A percentile compares a stretch with the other conserved stretches of the same genome.
Evolutionary conservation across 64 coral and sea anemone species (phyloP).

Genomic region (Porites lutea): DNA sequence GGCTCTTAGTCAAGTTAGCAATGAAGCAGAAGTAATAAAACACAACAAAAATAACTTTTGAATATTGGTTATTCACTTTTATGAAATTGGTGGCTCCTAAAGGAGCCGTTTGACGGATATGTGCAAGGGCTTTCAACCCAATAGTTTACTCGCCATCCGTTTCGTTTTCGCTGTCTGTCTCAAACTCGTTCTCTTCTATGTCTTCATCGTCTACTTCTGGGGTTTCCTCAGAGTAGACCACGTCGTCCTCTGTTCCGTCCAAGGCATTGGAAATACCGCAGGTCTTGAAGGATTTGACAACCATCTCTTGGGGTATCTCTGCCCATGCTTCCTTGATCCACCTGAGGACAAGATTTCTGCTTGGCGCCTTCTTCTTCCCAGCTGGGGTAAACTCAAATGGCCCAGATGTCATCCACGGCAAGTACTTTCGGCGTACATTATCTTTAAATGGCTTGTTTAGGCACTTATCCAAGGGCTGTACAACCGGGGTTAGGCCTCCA

Average conservation of each 20-base stretch:
- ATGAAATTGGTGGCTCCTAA: too few species aligned
- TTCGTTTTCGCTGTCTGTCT: conserved; percentile 15
- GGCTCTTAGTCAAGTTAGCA: too few species aligned
- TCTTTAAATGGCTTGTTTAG: conserved; percentile 83
- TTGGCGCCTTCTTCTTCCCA: conserved; percentile 47
- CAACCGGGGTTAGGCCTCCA: conserved; percentile 49
- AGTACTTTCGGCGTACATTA: conserved; percentile 25
- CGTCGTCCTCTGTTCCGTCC: conserved; percentile 48
- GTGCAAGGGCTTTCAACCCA: too few species aligned
- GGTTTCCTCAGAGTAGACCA: conserved; percentile 18
- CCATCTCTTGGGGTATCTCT: conserved; percentile 22
- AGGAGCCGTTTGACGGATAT: too few species aligned
- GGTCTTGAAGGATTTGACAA: conserved; percentile 19
- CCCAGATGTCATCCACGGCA: conserved; percentile 50
- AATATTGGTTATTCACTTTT: too few species aligned
- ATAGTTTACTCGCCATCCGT: background rate
- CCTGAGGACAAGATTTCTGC: conserved; percentile 49
- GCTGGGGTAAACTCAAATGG: conserved; percentile 32
- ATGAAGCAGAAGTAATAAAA: too few species aligned
- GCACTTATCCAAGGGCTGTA: conserved; percentile 61
- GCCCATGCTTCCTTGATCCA: conserved; percentile 33
- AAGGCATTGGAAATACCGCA: conserved; percentile 45
- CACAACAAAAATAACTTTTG: too few species aligned
- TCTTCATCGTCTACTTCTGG: conserved; percentile 1
- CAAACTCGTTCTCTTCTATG: background rate